A percentile compares a stretch with the other conserved stretches of the same genome.
Evolutionary conservation across 2,797 vertebrate species (phyloP).

Genomic region (Rhinogobio ventralis): DNA sequence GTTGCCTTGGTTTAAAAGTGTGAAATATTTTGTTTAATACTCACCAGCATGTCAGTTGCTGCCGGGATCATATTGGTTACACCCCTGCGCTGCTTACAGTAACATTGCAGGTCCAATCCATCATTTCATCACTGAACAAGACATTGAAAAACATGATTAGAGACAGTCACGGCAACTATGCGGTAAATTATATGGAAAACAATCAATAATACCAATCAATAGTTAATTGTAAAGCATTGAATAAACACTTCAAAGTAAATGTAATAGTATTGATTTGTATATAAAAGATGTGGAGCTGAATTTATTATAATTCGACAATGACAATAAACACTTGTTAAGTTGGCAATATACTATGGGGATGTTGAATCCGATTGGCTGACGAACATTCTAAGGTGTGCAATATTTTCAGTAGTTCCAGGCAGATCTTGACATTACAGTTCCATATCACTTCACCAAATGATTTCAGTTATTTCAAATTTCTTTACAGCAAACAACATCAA

Average conservation of each 20-base stretch:
- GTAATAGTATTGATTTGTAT: neutral
- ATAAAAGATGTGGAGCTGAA: neutral
- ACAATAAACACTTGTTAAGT: neutral
- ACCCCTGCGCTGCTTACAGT: neutral
- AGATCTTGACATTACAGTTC: no score
- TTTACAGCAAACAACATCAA: no score
- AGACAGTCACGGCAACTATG: neutral
- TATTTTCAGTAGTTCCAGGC: no score
- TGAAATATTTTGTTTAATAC: neutral
- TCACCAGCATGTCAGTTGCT: neutral
- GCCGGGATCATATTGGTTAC: neutral
- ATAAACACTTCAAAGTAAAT: conserved; percentile 1
- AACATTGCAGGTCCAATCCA: neutral
- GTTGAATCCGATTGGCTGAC: no score
- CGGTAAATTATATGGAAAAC: neutral
- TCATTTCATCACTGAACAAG: neutral
- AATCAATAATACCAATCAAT: conserved; percentile 15
- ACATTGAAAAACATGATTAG: neutral
- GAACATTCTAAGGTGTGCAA: no score
- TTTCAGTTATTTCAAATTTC: no score
- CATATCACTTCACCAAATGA: no score
- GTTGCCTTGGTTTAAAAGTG: no score
- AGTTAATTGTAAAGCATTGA: neutral
- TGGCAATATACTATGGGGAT: neutral
- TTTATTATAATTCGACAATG: neutral